Base-by-base conservation (phyloP, 1,140 invertebrate genomes). In the Eriosoma lanigerum region DNA sequence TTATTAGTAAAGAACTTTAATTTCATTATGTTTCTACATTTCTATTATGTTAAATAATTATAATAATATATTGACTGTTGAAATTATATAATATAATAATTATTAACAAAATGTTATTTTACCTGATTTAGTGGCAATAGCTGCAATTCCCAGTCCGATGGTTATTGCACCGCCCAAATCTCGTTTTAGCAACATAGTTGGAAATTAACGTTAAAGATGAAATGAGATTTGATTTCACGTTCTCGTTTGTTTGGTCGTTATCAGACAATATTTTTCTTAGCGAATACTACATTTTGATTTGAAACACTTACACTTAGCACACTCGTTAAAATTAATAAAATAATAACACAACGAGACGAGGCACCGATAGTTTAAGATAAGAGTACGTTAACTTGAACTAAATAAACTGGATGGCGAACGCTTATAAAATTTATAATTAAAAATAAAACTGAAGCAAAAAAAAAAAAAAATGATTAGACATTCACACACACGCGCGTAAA, bases 71-170 rank as follows among this genome's bases (percentile, higher is more conserved):
- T n/a, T n/a, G n/a, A n/a, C n/a, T n/a, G n/a, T n/a, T n/a, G n/a
- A n/a, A n/a, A n/a, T n/a, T n/a, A n/a, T n/a, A n/a, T n/a, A n/a
- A n/a, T n/a, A n/a, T n/a, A n/a, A n/a, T n/a, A n/a, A n/a, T n/a
- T n/a, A n/a, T n/a, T n/a, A n/a, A n/a, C n/a, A n/a, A n/a, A 38
- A 38, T 38, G 32, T 38, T n/a, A 68, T 46, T 50, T 26, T 78
- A 78, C 75, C 75, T 78, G 75, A 78, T 78, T 60, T 58, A 60
- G n/a, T 44, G 32, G 56, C 56, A 9, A 62, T 56, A 13, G 75
- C 58, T 3, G 75, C 75, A 48, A 78, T 24, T 46, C 75, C 75
- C 44, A 78, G 21, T 62, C 75, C 75, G 15, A 78, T 58, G n/a
- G 75, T 46, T 21, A 78, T 46, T 3, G 75, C 56, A 46, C 75